These are phyloP conservation scores for Diglossa cyanea DNA, from an alignment of 2,797 vertebrate genomes.

Conservation along the genomic window DNA sequence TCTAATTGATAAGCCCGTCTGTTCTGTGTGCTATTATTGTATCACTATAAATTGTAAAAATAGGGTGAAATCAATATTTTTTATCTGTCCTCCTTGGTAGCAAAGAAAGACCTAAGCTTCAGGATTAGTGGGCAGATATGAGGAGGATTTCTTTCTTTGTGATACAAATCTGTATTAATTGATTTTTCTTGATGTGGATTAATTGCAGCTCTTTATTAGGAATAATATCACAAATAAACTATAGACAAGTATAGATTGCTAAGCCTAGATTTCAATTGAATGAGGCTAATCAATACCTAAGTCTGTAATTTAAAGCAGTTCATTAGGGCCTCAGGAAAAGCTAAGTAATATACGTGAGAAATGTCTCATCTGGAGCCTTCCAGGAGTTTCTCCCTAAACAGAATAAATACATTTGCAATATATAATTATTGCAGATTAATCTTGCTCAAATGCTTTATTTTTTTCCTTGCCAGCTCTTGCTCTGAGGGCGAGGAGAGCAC, in stretches of 20 bases:
- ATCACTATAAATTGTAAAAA: slow-evolving; percentile 53
- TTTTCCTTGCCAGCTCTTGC: background rate
- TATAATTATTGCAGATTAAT: slow-evolving; percentile 9
- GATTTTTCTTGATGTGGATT: slow-evolving; percentile 75
- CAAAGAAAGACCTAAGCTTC: slow-evolving; percentile 57
- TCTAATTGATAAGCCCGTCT: slow-evolving; percentile 62
- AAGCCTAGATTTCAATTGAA: slow-evolving; percentile 63
- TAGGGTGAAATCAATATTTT: slow-evolving; percentile 67
- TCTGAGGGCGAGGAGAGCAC: background rate
- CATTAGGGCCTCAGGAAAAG: slow-evolving; percentile 64
- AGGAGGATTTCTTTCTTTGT: slow-evolving; percentile 73
- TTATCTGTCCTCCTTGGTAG: slow-evolving; percentile 45
- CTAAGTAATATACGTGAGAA: slow-evolving; percentile 64
- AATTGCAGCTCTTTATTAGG: slow-evolving; percentile 71
- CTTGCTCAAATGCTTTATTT: slow-evolving; percentile 10
- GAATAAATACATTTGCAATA: slow-evolving; percentile 23
- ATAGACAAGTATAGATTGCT: slow-evolving; percentile 58
- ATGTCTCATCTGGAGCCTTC: slow-evolving; percentile 62
- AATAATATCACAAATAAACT: slow-evolving; percentile 69
- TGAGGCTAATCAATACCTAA: slow-evolving; percentile 72
- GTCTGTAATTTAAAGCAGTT: slow-evolving; percentile 52
- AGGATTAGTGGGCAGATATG: slow-evolving; percentile 63
- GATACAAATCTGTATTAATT: slow-evolving; percentile 75
- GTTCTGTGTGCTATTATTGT: slow-evolving; percentile 28
- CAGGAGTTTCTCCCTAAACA: slow-evolving; percentile 18